Percentiles rank a stretch among this genome's conserved stretches.
Conservation (phyloP, 2,888 invertebrate species). For the Reticulitermes lucifugus region DNA sequence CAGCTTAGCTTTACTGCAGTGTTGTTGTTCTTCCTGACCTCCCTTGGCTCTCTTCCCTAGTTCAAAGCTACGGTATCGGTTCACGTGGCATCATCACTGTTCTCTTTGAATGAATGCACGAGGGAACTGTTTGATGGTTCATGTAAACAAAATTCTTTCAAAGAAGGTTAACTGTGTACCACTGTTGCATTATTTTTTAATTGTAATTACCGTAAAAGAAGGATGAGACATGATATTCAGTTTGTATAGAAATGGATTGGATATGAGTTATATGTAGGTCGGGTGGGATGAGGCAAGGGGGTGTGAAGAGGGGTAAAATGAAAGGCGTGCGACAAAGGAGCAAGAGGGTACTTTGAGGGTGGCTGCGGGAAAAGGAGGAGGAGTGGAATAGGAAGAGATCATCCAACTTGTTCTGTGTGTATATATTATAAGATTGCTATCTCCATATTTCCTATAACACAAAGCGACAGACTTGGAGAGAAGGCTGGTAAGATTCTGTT, state of each 20-base stretch:
- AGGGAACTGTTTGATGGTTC: too few relatives aligned
- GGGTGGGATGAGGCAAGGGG: not conserved
- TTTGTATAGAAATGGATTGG: slow-evolving; percentile 34
- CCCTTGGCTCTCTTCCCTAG: too few relatives aligned
- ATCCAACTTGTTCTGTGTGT: slow-evolving; percentile 39
- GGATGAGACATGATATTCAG: slow-evolving; percentile 1
- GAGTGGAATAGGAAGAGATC: slow-evolving; percentile 12
- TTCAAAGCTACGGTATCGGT: too few relatives aligned
- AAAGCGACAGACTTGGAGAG: slow-evolving; percentile 41
- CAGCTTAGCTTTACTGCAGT: too few relatives aligned
- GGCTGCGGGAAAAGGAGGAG: slow-evolving; percentile 24
- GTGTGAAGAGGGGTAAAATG: slow-evolving; percentile 3
- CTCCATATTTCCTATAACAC: slow-evolving; percentile 44
- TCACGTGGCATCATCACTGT: too few relatives aligned
- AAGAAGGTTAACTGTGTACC: not conserved
- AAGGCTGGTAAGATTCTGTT: slow-evolving; percentile 24
- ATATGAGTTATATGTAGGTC: slow-evolving; percentile 27
- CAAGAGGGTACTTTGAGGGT: slow-evolving; percentile 37
- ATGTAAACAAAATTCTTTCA: too few relatives aligned
- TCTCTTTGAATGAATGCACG: too few relatives aligned
- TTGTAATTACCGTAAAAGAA: slow-evolving; percentile 29
- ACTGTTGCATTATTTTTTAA: not conserved
- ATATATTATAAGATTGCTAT: slow-evolving; percentile 42
- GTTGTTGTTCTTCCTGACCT: too few relatives aligned
- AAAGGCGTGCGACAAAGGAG: slow-evolving; percentile 45